These are phyloP conservation scores for Lasioglossum zephyrum DNA, from an alignment of 2,888 invertebrate genomes.

Conservation along the genomic window DNA sequence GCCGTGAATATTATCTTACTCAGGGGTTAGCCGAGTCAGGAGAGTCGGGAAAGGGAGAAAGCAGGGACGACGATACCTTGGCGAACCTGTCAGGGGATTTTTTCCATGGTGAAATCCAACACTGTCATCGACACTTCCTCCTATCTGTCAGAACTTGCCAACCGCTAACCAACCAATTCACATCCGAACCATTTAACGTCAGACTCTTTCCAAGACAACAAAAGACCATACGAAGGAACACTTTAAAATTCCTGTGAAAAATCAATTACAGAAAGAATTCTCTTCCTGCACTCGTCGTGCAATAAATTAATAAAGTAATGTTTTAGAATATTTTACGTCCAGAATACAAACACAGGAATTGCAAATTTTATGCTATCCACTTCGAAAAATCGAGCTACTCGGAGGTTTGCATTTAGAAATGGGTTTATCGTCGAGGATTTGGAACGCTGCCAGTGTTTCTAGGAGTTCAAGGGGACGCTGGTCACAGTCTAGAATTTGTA, in stretches of 20 bases:
- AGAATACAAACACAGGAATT: no score
- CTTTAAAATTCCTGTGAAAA: background rate
- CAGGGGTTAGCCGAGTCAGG: conserved; percentile 55
- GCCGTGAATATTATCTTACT: conserved; percentile 77
- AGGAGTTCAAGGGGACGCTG: background rate
- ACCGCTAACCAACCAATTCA: background rate
- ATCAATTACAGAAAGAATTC: background rate
- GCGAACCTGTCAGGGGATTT: conserved; percentile 66
- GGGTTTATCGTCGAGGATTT: background rate
- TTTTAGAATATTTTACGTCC: background rate
- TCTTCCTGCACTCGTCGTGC: no score
- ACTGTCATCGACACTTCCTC: conserved; percentile 36
- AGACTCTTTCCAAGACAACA: background rate
- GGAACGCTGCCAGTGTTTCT: background rate
- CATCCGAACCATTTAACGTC: background rate
- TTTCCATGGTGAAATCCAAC: conserved; percentile 35
- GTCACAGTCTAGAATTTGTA: background rate
- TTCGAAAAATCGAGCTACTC: no score
- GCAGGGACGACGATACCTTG: conserved; percentile 63
- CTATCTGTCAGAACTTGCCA: background rate
- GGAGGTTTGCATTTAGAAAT: background rate
- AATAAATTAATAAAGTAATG: background rate
- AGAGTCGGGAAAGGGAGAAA: conserved; percentile 47
- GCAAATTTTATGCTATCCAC: no score
- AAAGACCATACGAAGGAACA: background rate